Percentiles rank a stretch among this genome's conserved stretches.
phyloP scores from a whole-genome alignment of 1,140 invertebrate genomes.

The Sitodiplosis mosellana region DNA sequence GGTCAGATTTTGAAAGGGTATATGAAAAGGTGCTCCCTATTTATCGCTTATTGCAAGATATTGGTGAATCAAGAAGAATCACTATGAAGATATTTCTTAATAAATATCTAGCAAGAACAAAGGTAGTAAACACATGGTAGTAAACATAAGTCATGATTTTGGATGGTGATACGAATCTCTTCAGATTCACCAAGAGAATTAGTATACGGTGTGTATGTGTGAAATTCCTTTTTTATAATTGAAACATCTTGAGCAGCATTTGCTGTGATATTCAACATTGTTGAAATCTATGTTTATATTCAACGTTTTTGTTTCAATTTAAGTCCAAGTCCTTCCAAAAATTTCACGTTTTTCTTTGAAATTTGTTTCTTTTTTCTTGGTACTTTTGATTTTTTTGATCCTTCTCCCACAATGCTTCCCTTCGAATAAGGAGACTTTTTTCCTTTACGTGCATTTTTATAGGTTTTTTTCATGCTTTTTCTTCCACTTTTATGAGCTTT shows the following conservation, averaged over 20 bases:
- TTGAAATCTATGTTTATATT: slow-evolving; percentile 6
- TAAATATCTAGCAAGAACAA: too few species aligned
- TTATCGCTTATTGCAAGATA: too few species aligned
- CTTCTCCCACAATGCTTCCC: too few species aligned
- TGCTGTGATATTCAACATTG: slow-evolving; percentile 8
- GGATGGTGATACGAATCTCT: slow-evolving; percentile 16
- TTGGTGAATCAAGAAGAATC: too few species aligned
- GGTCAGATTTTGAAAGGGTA: too few species aligned
- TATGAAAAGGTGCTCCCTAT: too few species aligned
- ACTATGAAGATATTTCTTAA: too few species aligned
- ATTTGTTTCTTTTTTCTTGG: background rate
- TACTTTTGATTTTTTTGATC: too few species aligned
- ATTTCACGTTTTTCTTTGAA: background rate
- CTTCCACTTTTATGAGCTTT: too few species aligned
- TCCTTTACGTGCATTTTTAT: too few species aligned
- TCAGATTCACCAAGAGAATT: slow-evolving; percentile 15
- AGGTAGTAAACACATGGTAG: slow-evolving; percentile 12
- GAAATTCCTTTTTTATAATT: slow-evolving; percentile 15
- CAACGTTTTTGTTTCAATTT: slow-evolving; percentile 4
- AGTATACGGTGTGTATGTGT: slow-evolving; percentile 12
- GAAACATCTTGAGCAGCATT: slow-evolving; percentile 15
- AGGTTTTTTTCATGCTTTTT: too few species aligned
- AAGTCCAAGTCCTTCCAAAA: slow-evolving; percentile 8
- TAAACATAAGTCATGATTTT: slow-evolving; percentile 20
- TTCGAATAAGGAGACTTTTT: too few species aligned